Percentiles rank a stretch among this genome's conserved stretches.
Conservation (phyloP, 2,113 vertebrate genomes). For the Labrus mixtus region DNA sequence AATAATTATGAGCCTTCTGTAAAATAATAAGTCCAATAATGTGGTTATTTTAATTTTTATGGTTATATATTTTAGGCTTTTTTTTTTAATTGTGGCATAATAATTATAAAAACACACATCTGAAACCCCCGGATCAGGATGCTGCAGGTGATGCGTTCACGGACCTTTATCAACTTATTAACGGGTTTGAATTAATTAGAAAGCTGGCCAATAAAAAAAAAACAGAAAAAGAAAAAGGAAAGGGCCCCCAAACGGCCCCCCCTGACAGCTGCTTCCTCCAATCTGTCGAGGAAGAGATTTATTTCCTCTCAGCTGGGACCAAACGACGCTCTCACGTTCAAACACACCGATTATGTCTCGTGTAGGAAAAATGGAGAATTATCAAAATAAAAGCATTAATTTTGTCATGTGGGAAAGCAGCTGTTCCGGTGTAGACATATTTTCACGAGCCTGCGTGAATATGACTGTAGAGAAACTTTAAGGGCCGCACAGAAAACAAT, state of each 20-base stretch:
- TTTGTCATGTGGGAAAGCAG: too few relatives aligned
- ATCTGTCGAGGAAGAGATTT: constrained; percentile 57
- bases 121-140: constrained; percentile 38
- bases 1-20: too few relatives aligned
- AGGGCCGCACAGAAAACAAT: too few relatives aligned
- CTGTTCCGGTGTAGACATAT: too few relatives aligned
- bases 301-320: constrained; percentile 28
- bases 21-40: too few relatives aligned
- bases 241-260: constrained; percentile 45
- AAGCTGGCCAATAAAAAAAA: constrained; percentile 15
- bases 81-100: constrained; percentile 1
- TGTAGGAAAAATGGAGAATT: too few relatives aligned
- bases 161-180: constrained; percentile 37
- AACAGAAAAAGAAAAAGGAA: not conserved
- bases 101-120: not conserved
- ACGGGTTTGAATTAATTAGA: constrained; percentile 64
- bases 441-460: too few relatives aligned
- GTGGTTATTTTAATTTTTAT: not conserved
- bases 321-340: not conserved
- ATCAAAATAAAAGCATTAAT: too few relatives aligned
- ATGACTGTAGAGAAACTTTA: too few relatives aligned
- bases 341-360: too few relatives aligned
- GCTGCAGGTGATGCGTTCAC: constrained; percentile 16
- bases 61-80: not conserved
- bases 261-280: constrained; percentile 63